Conservation (phyloP, 2,797 vertebrate species). For the Synanceia verrucosa region DNA sequence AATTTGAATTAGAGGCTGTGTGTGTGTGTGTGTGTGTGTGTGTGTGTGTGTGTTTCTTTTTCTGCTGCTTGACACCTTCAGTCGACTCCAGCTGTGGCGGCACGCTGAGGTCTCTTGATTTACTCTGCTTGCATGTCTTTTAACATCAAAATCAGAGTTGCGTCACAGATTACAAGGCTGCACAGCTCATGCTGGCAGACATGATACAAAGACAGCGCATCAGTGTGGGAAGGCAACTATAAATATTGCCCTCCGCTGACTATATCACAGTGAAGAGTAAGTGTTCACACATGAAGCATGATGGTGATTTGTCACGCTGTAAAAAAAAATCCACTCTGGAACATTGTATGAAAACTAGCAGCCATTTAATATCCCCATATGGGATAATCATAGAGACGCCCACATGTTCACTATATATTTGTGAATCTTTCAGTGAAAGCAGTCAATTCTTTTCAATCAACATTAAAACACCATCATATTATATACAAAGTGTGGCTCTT, state of each 20-base stretch:
- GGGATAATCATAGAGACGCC: background rate
- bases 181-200: background rate
- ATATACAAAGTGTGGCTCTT: background rate
- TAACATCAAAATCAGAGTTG: conserved; percentile 8
- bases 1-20: conserved; percentile 51
- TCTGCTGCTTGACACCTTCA: conserved; percentile 14
- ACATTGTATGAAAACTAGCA: background rate
- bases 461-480: background rate
- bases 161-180: background rate
- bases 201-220: background rate
- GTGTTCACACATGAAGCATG: background rate
- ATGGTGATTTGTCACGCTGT: background rate
- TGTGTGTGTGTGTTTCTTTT: background rate
- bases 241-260: background rate
- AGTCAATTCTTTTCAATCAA: background rate
- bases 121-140: background rate
- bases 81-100: conserved; percentile 18
- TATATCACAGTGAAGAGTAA: background rate
- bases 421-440: background rate
- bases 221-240: background rate
- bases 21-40: background rate
- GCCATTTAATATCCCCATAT: background rate
- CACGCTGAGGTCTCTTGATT: conserved; percentile 22
- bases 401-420: background rate
- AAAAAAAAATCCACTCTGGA: background rate